Percentiles rank a stretch among this genome's conserved stretches.
Conservation (phyloP, 1,140 invertebrate species). For the Drosophila grimshawi region DNA sequence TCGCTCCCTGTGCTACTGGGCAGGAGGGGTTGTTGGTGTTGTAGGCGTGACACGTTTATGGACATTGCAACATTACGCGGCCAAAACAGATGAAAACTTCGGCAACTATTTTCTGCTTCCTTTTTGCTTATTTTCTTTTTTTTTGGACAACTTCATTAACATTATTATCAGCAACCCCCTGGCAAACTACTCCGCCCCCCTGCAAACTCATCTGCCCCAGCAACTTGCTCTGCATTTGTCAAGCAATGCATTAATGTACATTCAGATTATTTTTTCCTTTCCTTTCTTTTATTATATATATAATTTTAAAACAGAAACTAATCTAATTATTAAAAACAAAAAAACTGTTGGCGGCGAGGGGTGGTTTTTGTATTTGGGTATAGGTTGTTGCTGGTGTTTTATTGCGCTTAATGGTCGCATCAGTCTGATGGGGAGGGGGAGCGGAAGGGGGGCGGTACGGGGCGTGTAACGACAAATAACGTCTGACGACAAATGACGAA, state of each 20-base stretch:
- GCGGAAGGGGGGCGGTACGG: conserved; percentile 1
- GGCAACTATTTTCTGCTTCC: background rate
- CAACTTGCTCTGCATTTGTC: background rate
- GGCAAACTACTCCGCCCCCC: background rate
- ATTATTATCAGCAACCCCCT: conserved; percentile 51
- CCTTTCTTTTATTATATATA: conserved; percentile 1
- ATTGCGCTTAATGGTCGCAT: conserved; percentile 51
- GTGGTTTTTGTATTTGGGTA: background rate
- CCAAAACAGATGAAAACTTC: conserved; percentile 58
- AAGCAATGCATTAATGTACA: conserved; percentile 19
- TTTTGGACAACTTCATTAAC: conserved; percentile 67
- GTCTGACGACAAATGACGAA: conserved; percentile 66
- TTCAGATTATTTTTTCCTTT: background rate
- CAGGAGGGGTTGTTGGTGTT: background rate
- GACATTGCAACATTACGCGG: conserved; percentile 61
- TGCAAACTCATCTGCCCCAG: background rate
- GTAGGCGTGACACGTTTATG: conserved; percentile 78
- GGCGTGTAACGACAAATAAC: conserved; percentile 64
- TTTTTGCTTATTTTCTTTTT: background rate
- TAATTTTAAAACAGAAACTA: background rate
- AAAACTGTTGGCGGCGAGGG: background rate
- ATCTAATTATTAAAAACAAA: background rate
- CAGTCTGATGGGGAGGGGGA: background rate
- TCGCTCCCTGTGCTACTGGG: background rate
- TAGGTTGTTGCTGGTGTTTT: conserved; percentile 20